These are phyloP conservation scores for Cephus nigrinus DNA, from an alignment of 2,888 invertebrate species.

Conservation along the genomic window DNA sequence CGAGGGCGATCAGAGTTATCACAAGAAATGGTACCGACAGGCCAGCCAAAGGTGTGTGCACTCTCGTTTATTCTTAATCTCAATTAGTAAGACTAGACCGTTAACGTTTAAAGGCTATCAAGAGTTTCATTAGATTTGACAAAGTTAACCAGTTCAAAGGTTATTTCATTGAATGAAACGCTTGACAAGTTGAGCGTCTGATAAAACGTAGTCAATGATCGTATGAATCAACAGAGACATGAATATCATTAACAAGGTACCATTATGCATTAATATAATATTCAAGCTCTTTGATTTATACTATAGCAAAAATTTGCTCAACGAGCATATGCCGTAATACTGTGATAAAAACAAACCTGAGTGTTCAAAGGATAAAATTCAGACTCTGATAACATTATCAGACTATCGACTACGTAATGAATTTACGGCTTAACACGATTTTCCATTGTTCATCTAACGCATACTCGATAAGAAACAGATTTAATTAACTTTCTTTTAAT, in stretches of 20 bases:
- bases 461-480: background rate
- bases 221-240: background rate
- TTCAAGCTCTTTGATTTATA: background rate
- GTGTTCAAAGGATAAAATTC: background rate
- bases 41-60: conserved; percentile 69
- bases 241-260: background rate
- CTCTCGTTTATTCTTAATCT: conserved; percentile 14
- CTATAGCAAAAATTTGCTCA: background rate
- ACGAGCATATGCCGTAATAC: background rate
- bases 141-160: background rate
- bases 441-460: background rate
- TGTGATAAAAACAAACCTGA: background rate
- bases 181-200: background rate
- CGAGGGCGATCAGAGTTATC: conserved; percentile 57
- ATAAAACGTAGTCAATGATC: background rate
- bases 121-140: background rate
- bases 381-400: background rate
- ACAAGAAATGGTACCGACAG: conserved; percentile 70
- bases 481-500: background rate
- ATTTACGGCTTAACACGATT: background rate
- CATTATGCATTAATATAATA: background rate
- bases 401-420: background rate
- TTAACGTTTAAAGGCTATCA: background rate
- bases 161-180: background rate
- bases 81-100: background rate